These are phyloP conservation scores for Triops cancriformis DNA, from an alignment of 1,140 invertebrate species.

Conservation along the genomic window DNA sequence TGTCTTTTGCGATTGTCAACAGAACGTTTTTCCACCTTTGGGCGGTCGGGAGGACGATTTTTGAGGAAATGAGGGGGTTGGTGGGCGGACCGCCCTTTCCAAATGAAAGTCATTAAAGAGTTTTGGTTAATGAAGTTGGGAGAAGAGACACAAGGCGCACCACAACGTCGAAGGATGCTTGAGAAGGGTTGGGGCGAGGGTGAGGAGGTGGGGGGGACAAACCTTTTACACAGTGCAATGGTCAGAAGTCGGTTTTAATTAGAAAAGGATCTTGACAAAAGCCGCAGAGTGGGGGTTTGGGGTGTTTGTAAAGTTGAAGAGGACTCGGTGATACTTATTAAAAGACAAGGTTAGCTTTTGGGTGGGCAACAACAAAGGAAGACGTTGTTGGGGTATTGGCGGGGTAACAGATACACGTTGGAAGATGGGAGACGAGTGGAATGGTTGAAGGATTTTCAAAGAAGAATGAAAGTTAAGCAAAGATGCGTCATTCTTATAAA, in stretches of 20 bases:
- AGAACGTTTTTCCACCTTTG: slow-evolving; percentile 3
- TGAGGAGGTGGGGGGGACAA: neutral
- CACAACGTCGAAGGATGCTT: neutral
- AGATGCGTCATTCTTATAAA: too few species aligned
- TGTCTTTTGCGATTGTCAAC: slow-evolving; percentile 10
- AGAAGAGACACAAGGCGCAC: neutral
- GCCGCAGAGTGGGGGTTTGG: neutral
- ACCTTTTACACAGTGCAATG: neutral
- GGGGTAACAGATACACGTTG: too few species aligned
- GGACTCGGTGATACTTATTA: neutral
- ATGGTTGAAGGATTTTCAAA: too few species aligned
- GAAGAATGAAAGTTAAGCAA: too few species aligned
- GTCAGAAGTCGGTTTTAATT: slow-evolving; percentile 11
- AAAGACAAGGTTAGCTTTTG: neutral
- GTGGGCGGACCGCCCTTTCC: neutral
- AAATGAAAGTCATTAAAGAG: slow-evolving; percentile 14
- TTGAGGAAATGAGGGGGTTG: neutral
- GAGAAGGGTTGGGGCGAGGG: neutral
- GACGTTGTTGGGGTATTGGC: neutral
- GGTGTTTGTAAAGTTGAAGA: neutral
- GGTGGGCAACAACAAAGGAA: neutral
- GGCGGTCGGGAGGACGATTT: neutral
- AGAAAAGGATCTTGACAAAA: neutral
- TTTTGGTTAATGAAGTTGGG: slow-evolving; percentile 11
- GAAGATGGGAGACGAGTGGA: too few species aligned